Conservation (phyloP, 2,797 vertebrate genomes). For the Loriculus beryllinus region DNA sequence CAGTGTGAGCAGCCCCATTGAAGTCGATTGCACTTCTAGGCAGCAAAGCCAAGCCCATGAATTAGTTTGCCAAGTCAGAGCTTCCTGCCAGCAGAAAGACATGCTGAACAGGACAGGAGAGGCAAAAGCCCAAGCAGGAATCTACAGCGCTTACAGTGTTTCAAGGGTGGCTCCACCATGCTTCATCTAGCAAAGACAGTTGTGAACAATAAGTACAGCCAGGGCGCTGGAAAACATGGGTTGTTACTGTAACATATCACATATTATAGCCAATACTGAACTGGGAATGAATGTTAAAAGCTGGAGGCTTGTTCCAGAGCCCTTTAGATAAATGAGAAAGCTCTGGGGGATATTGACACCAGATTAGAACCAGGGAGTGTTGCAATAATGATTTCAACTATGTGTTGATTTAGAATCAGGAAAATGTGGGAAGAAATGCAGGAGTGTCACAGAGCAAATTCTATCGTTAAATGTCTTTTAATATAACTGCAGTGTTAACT, state of each 20-base stretch:
- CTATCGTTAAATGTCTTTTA: not conserved
- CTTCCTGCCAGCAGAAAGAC: not conserved
- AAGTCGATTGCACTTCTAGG: not conserved
- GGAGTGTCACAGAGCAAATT: not conserved
- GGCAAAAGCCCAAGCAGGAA: not conserved
- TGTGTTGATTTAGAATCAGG: not conserved
- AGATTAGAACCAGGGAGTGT: not conserved
- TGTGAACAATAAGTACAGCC: not conserved
- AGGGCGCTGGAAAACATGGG: not conserved
- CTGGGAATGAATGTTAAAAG: not conserved
- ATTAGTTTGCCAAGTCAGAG: not conserved
- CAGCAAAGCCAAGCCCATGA: not conserved
- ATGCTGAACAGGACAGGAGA: not conserved
- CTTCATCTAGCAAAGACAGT: not conserved
- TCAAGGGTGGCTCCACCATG: not conserved
- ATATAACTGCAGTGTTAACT: not conserved
- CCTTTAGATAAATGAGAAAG: not conserved
- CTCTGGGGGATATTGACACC: not conserved
- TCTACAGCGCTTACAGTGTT: not conserved
- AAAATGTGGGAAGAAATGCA: not conserved
- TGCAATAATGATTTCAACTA: not conserved
- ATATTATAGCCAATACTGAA: not conserved
- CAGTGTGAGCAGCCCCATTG: rapidly evolving
- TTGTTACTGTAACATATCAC: not conserved
- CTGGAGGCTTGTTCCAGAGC: not conserved